phyloP scores from a whole-genome alignment of 2,797 vertebrate genomes.

The Myiotriccus ornatus region DNA sequence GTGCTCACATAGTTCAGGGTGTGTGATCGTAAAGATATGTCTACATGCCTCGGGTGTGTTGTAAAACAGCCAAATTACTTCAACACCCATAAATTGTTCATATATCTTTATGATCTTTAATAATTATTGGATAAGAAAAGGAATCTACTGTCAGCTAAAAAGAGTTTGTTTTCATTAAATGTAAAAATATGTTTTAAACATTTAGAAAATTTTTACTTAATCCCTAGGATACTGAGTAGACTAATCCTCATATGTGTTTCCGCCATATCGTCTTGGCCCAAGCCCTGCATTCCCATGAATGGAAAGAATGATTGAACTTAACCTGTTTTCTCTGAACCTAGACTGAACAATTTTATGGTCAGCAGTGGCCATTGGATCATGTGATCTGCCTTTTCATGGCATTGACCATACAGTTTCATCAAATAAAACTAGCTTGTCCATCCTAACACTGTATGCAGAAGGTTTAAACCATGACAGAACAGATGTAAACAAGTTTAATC shows the following conservation, averaged over 20 bases:
- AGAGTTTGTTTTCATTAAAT: slow-evolving; percentile 44
- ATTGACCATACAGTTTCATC: neutral
- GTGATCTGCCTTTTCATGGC: neutral
- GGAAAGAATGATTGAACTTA: neutral
- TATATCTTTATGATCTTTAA: slow-evolving; percentile 61
- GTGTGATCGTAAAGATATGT: slow-evolving; percentile 36
- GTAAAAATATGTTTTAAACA: slow-evolving; percentile 55
- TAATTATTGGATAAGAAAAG: slow-evolving; percentile 57
- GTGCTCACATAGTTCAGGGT: slow-evolving; percentile 7
- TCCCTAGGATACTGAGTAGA: neutral
- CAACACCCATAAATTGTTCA: slow-evolving; percentile 43
- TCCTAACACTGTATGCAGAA: neutral
- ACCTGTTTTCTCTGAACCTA: neutral
- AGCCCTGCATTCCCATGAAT: neutral
- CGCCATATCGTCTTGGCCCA: neutral
- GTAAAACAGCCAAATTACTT: slow-evolving; percentile 64
- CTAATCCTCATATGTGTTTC: slow-evolving; percentile 35
- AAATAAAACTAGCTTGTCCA: neutral
- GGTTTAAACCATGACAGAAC: neutral
- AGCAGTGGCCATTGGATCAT: neutral
- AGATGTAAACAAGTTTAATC: neutral
- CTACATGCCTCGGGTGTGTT: neutral
- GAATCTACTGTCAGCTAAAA: slow-evolving; percentile 27
- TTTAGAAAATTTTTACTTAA: slow-evolving; percentile 32
- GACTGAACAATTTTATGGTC: neutral